Evolutionary conservation across 1,140 invertebrate species (phyloP).

Genomic region (Hylyphantes graminicola): DNA sequence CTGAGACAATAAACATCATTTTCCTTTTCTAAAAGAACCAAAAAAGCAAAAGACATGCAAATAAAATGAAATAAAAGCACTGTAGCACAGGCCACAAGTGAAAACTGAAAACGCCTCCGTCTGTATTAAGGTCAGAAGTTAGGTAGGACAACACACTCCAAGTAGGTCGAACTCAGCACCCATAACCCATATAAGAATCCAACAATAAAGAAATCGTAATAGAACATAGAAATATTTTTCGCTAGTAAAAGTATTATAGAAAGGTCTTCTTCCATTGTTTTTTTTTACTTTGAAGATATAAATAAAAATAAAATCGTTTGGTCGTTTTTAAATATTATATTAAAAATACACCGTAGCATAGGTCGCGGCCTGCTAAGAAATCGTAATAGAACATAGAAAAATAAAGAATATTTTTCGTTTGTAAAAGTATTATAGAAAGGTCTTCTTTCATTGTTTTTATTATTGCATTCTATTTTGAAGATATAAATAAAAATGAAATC

Average conservation of each 20-base stretch:
- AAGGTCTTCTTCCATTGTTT: too few species aligned
- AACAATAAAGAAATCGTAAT: slow-evolving; percentile 44
- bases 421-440: too few species aligned
- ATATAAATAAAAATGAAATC: too few species aligned
- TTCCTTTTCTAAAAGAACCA: slow-evolving; percentile 4
- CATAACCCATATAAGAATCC: slow-evolving; percentile 53
- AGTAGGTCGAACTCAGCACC: slow-evolving; percentile 51
- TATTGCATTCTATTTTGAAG: too few species aligned
- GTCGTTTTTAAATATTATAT: too few species aligned
- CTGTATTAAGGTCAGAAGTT: slow-evolving; percentile 55
- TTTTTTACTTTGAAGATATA: too few species aligned
- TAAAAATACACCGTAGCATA: too few species aligned
- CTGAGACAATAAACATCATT: slow-evolving; percentile 32
- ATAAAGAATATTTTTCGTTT: slow-evolving; percentile 11
- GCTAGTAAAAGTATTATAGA: background rate
- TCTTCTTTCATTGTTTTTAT: too few species aligned
- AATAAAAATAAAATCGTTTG: too few species aligned
- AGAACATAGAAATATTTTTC: background rate
- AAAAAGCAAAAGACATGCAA: slow-evolving; percentile 7
- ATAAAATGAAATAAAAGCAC: slow-evolving; percentile 25
- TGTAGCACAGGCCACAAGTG: background rate
- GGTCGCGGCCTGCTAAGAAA: too few species aligned
- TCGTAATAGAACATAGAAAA: background rate
- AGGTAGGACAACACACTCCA: slow-evolving; percentile 55
- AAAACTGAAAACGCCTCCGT: slow-evolving; percentile 49